A percentile compares a stretch with the other conserved stretches of the same genome.
Evolutionary conservation across 2,888 invertebrate genomes (phyloP).

Genomic region (Margaritifera margaritifera): DNA sequence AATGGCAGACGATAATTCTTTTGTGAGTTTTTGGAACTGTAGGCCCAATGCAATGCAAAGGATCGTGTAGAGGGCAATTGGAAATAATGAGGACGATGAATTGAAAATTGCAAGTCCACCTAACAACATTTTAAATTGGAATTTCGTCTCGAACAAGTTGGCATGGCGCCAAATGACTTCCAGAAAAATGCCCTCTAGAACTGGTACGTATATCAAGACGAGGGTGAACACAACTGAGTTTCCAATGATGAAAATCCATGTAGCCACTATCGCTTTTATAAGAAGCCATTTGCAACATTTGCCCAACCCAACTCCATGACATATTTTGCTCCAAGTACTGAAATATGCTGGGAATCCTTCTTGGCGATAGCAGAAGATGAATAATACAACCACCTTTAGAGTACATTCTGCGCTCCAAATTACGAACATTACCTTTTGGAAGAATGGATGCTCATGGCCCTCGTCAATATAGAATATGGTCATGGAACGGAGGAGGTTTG

Average conservation of each 20-base stretch:
- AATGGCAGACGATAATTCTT: conserved; percentile 18
- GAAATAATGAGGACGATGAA: conserved; percentile 36
- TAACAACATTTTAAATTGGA: conserved; percentile 25
- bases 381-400: conserved; percentile 27
- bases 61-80: conserved; percentile 34
- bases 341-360: conserved; percentile 37
- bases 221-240: conserved; percentile 35
- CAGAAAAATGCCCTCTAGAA: conserved; percentile 32
- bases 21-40: conserved; percentile 24
- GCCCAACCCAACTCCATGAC: conserved; percentile 26
- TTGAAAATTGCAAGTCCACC: conserved; percentile 28
- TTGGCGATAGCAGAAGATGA: conserved; percentile 32
- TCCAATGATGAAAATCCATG: conserved; percentile 30
- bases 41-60: conserved; percentile 31
- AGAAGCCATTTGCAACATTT: conserved; percentile 30
- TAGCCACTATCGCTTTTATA: conserved; percentile 31
- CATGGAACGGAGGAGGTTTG: conserved; percentile 32
- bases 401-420: conserved; percentile 44
- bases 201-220: conserved; percentile 33
- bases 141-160: conserved; percentile 9
- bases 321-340: conserved; percentile 27
- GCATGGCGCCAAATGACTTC: conserved; percentile 38
- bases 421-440: conserved; percentile 45
- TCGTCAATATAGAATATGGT: conserved; percentile 33
- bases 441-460: conserved; percentile 36